Base-by-base conservation (phyloP, 2,113 vertebrate species). In the Amblyornis subalaris region DNA sequence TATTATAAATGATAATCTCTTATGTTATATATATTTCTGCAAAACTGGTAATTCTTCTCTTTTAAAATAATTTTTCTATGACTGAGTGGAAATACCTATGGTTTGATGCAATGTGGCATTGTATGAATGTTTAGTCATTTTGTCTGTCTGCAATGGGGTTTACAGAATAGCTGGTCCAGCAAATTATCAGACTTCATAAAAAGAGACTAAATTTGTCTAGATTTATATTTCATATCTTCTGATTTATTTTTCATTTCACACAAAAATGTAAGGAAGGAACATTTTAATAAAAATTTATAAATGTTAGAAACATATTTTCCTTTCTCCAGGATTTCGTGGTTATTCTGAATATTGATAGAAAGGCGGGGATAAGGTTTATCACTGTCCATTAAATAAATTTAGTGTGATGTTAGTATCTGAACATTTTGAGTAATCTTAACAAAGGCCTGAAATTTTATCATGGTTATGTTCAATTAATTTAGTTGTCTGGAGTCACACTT, bases 271-370 rank as follows among this genome's bases (percentile, higher is more conserved):
- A 71, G 6, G 4, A 47, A 58, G 6, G 12, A 74, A 21, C 5
- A 28, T 29, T 40, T 62, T 42, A 53, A 75, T 36, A 57, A 70
- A 47, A n/a, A 54, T 6, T 24, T 70, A 14, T 17, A 17, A 36
- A 1, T 48, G 5, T 31, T 69, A 67, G 13, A 76, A 81, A 55
- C 6, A 19, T 0, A 0, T 58, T 55, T 76, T 73, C 3, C 3
- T 35, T 80, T 58, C 20, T 93, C 6, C 5, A 57, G 31, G 20
- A 42, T 60, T 70, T 66, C 7, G 40, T 53, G 7, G 2, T 0
- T 71, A 12, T 78, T 66, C 21, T 51, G 12, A 78, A 53, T 50
- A 58, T 38, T 79, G 11, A 11, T 23, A 13, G 23, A 76, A 65
- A 38, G 4, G 7, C 5, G 66, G 6, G 3, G 6, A 9, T 54